Percentiles rank a stretch among this genome's conserved stretches.
phyloP scores from a whole-genome alignment of 2,113 vertebrate genomes.

The Pholis gunnellus region DNA sequence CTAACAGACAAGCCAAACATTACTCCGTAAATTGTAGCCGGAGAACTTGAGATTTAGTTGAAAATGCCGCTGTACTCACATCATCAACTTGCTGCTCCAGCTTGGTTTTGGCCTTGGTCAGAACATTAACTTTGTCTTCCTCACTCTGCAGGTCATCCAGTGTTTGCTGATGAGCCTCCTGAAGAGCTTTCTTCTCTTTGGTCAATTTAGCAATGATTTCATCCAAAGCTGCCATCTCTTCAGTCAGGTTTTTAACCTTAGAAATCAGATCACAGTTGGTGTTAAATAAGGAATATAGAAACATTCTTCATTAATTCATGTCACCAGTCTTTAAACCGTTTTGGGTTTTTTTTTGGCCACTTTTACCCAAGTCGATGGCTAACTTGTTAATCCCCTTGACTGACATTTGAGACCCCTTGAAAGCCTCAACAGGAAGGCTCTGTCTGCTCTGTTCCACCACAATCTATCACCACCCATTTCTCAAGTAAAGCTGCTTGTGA shows the following conservation, averaged over 20 bases:
- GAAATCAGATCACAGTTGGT: neutral
- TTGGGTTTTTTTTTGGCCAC: neutral
- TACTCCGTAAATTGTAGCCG: neutral
- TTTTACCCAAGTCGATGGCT: neutral
- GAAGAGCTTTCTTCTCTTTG: conserved; percentile 68
- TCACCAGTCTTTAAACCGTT: neutral
- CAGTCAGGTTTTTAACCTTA: conserved; percentile 67
- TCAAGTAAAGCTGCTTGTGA: no score
- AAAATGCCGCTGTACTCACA: conserved; percentile 12
- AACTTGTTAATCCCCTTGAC: neutral
- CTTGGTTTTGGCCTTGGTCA: conserved; percentile 61
- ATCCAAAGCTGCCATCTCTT: conserved; percentile 63
- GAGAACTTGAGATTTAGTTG: neutral
- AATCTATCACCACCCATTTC: no score
- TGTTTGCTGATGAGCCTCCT: conserved; percentile 60
- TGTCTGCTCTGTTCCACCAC: no score
- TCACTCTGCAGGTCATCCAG: conserved; percentile 64
- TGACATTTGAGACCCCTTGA: no score
- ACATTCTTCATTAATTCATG: neutral
- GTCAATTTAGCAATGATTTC: conserved; percentile 66
- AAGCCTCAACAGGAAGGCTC: no score
- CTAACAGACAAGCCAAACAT: conserved; percentile 17
- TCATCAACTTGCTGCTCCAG: conserved; percentile 62
- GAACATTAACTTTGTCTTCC: conserved; percentile 64
- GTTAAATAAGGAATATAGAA: neutral